These are phyloP conservation scores for Momotus momota DNA, from an alignment of 2,797 vertebrate genomes.

Conservation along the genomic window DNA sequence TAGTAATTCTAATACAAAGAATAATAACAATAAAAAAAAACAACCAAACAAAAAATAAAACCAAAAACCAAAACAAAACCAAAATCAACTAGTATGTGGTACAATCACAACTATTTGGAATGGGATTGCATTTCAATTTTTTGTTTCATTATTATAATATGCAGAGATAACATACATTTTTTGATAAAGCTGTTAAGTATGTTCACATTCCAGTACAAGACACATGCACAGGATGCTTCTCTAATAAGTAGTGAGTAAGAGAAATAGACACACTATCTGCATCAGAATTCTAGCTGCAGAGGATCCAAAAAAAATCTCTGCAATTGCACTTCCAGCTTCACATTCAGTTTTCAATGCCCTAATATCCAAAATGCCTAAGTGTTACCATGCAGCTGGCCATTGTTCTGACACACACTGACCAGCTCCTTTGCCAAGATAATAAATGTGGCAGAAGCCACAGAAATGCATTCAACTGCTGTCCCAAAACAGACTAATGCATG, in stretches of 20 bases:
- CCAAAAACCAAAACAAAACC: neutral
- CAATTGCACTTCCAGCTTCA: neutral
- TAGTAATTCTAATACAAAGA: neutral
- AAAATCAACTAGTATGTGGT: neutral
- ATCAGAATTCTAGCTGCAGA: neutral
- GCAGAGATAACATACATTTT: neutral
- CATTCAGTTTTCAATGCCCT: neutral
- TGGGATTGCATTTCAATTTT: neutral
- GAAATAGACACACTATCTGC: neutral
- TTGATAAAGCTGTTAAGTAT: neutral
- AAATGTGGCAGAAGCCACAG: neutral
- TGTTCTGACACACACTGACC: neutral
- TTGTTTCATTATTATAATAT: neutral
- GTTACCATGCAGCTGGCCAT: neutral
- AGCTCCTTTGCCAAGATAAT: neutral
- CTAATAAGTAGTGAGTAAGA: neutral
- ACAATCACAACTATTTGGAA: neutral
- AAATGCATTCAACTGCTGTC: neutral
- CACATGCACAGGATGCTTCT: neutral
- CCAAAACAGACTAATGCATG: neutral
- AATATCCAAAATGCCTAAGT: neutral
- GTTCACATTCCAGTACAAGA: rapidly evolving
- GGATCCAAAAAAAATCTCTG: neutral
- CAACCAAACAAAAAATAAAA: neutral
- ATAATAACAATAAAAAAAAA: neutral